phyloP scores from a whole-genome alignment of 2,888 invertebrate genomes.

The Dinocampus coccinellae region DNA sequence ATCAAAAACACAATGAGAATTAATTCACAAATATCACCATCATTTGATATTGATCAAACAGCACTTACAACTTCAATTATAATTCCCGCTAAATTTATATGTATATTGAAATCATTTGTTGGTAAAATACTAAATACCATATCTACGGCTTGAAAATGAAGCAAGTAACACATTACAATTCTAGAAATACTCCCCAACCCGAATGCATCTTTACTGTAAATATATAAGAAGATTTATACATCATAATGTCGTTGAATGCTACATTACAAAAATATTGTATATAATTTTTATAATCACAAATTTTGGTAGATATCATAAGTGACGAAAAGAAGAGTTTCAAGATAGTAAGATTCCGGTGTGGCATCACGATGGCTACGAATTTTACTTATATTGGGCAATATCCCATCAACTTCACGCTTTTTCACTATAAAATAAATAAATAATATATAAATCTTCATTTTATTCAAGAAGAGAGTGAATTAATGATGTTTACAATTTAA shows the following conservation, averaged over 20 bases:
- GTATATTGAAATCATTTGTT: background rate
- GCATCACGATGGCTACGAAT: background rate
- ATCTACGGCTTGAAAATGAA: background rate
- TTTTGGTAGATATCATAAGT: background rate
- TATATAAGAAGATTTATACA: background rate
- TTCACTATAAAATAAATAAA: background rate
- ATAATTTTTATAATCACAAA: background rate
- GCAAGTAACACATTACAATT: background rate
- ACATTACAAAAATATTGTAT: too few relatives aligned
- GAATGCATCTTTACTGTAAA: background rate
- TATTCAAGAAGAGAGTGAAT: too few relatives aligned
- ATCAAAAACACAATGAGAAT: background rate
- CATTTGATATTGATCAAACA: background rate
- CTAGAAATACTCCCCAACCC: background rate
- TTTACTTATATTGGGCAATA: background rate
- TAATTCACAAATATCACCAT: background rate
- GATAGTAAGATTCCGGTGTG: background rate
- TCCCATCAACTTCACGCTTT: background rate
- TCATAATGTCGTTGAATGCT: too few relatives aligned
- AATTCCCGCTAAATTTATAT: background rate
- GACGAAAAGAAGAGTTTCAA: background rate
- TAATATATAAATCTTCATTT: too few relatives aligned
- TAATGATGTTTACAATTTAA: too few relatives aligned
- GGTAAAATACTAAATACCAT: background rate
- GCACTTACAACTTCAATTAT: background rate